phyloP scores from a whole-genome alignment of 1,140 invertebrate species.

The Tribolium castaneum region DNA sequence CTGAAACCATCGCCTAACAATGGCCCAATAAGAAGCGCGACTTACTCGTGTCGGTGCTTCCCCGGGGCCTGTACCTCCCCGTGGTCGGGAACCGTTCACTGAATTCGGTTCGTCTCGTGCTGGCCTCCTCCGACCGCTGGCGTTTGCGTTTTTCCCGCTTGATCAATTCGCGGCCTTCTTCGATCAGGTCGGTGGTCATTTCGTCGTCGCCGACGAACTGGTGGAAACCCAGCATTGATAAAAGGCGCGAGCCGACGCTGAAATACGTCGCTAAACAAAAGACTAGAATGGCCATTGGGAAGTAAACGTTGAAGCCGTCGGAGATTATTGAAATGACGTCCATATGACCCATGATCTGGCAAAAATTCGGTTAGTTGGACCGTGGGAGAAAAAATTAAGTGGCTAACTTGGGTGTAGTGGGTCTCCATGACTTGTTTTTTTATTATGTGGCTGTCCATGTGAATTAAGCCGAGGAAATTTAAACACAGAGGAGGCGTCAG shows the following conservation, averaged over 20 bases:
- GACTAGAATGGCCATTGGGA: conserved; percentile 95
- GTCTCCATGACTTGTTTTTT: conserved; percentile 84
- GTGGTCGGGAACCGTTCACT: conserved; percentile 72
- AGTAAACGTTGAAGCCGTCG: conserved; percentile 99
- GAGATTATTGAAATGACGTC: conserved; percentile 97
- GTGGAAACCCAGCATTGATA: conserved; percentile 93
- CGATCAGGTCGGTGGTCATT: conserved; percentile 90
- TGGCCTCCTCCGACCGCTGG: conserved; percentile 83
- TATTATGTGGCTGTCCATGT: conserved; percentile 98
- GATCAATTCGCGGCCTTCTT: conserved; percentile 92
- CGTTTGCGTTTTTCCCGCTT: conserved; percentile 82
- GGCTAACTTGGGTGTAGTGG: conserved; percentile 85
- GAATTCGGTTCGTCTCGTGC: conserved; percentile 77
- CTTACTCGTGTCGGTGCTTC: conserved; percentile 68
- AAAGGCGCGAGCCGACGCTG: conserved; percentile 87
- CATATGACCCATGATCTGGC: conserved; percentile 98
- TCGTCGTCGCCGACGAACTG: conserved; percentile 96
- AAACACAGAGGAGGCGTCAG: conserved; percentile 98
- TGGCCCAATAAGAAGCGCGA: conserved; percentile 6
- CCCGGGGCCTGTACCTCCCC: conserved; percentile 67
- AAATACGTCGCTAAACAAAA: conserved; percentile 97
- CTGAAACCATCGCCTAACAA: conserved; percentile 44
- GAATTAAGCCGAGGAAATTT: conserved; percentile 97
- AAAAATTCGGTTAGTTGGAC: conserved; percentile 40
- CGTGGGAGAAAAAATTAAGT: not conserved